Conservation (phyloP, 2,797 vertebrate species). For the Phataginus tetradactyla region DNA sequence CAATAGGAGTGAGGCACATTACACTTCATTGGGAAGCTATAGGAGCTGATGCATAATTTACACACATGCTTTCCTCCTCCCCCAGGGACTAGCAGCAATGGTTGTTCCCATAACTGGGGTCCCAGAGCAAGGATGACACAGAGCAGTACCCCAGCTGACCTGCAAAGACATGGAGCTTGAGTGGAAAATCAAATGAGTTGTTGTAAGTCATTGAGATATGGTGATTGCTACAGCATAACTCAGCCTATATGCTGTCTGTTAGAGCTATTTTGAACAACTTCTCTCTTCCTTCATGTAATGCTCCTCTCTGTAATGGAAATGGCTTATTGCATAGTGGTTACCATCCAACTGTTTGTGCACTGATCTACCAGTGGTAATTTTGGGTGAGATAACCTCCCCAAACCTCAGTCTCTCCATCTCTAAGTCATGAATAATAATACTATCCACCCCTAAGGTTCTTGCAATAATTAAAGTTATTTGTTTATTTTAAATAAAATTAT, state of each 20-base stretch:
- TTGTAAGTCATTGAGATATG: neutral
- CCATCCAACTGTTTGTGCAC: neutral
- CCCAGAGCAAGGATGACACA: neutral
- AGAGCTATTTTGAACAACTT: neutral
- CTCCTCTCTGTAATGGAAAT: neutral
- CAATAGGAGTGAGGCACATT: neutral
- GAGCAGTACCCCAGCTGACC: neutral
- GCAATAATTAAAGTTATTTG: neutral
- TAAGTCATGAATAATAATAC: neutral
- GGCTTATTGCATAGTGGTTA: neutral
- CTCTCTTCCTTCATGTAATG: neutral
- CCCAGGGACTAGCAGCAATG: neutral
- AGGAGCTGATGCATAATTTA: neutral
- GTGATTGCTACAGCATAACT: neutral
- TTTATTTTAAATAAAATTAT: too few relatives aligned
- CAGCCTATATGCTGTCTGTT: neutral
- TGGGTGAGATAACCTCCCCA: neutral
- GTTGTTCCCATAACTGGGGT: neutral
- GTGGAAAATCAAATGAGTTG: neutral
- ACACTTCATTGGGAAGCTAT: neutral
- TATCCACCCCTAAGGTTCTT: neutral
- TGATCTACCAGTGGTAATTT: neutral
- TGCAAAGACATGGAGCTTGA: neutral
- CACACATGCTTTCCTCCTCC: neutral
- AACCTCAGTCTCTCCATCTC: neutral